phyloP scores from a whole-genome alignment of 2,113 vertebrate species.

The Hippocampus barbouri region DNA sequence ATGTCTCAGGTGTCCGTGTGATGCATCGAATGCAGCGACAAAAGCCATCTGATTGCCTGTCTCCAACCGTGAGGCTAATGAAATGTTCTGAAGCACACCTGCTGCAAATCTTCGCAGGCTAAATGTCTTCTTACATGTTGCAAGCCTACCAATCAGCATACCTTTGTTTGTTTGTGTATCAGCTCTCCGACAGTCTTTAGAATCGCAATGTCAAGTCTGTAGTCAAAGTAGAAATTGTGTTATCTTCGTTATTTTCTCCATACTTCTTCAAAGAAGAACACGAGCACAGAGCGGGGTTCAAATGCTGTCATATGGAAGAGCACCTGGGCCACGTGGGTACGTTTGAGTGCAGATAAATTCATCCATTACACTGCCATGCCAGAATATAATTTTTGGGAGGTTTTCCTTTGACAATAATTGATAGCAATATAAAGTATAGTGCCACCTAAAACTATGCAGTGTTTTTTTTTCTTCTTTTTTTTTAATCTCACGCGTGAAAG shows the following conservation, averaged over 20 bases:
- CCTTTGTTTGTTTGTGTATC: constrained; percentile 43
- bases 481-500: too few species aligned
- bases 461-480: too few species aligned
- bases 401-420: too few species aligned
- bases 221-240: constrained; percentile 10
- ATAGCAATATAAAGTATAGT: too few species aligned
- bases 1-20: constrained; percentile 39
- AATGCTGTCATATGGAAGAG: too few species aligned
- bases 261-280: constrained; percentile 1
- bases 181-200: constrained; percentile 21
- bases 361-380: too few species aligned
- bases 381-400: too few species aligned
- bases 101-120: constrained; percentile 25
- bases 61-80: constrained; percentile 63
- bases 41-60: constrained; percentile 47
- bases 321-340: too few species aligned
- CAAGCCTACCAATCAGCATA: constrained; percentile 57
- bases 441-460: too few species aligned
- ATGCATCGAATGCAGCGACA: constrained; percentile 21
- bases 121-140: constrained; percentile 42
- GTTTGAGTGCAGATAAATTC: constrained; percentile 1
- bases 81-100: constrained; percentile 64
- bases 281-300: too few species aligned
- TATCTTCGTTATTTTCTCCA: neutral
- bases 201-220: constrained; percentile 7